Evolutionary conservation across 2,797 vertebrate genomes (phyloP).

Genomic region (Platalea minor): DNA sequence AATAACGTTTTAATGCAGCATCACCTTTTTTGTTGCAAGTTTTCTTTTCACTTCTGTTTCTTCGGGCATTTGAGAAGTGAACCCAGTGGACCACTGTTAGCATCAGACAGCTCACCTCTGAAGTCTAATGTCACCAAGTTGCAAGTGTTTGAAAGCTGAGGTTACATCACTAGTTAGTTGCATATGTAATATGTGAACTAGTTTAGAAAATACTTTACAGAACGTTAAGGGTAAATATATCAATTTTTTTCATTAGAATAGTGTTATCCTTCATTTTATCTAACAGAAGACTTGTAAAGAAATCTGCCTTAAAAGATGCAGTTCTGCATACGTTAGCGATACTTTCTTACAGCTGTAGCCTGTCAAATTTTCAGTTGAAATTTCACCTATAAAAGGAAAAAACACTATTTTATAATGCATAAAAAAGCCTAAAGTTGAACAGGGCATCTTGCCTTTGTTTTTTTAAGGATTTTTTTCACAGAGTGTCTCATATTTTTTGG

Average conservation of each 20-base stretch:
- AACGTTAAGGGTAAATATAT: background rate
- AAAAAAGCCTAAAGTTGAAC: background rate
- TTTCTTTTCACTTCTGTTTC: background rate
- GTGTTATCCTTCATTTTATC: background rate
- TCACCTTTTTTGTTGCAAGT: background rate
- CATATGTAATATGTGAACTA: fast-evolving
- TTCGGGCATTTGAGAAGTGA: background rate
- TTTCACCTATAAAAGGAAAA: background rate
- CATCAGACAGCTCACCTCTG: background rate
- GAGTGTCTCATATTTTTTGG: background rate
- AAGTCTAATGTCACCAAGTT: background rate
- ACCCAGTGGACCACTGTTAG: background rate
- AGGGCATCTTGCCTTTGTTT: background rate
- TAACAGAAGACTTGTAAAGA: background rate
- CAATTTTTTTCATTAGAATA: background rate
- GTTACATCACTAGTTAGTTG: background rate
- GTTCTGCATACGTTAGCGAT: background rate
- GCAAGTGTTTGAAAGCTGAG: background rate
- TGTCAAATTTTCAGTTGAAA: background rate
- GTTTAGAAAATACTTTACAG: background rate
- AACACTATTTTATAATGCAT: background rate
- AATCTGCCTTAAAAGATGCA: background rate
- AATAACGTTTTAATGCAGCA: background rate
- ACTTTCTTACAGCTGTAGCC: background rate
- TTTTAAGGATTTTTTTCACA: background rate